Evolutionary conservation across 2,113 vertebrate genomes (phyloP).

Genomic region (Gobio gobio): DNA sequence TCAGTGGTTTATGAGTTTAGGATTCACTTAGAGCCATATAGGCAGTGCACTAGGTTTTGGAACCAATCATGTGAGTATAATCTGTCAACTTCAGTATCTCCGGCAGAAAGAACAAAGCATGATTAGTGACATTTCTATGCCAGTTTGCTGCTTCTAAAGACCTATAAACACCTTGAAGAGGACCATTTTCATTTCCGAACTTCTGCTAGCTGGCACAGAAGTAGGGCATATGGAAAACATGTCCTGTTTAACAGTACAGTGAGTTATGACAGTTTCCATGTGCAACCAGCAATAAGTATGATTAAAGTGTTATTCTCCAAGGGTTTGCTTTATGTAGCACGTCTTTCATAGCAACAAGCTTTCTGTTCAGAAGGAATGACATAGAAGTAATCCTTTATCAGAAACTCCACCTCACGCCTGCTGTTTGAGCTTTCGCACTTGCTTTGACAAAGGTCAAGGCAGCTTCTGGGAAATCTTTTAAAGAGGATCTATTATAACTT

Average conservation of each 20-base stretch:
- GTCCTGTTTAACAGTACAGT: slow-evolving; percentile 8
- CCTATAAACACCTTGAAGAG: slow-evolving; percentile 11
- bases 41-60: neutral
- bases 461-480: neutral
- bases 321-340: neutral
- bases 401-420: neutral
- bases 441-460: neutral
- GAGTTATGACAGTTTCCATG: slow-evolving; percentile 9
- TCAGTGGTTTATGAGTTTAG: neutral
- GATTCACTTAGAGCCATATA: neutral
- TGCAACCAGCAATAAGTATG: neutral
- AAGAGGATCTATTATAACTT: too few relatives aligned
- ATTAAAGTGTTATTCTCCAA: neutral
- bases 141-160: neutral
- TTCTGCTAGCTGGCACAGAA: slow-evolving; percentile 24
- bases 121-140: neutral
- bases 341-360: neutral
- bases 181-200: neutral
- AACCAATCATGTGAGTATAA: neutral
- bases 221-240: slow-evolving; percentile 14
- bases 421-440: neutral
- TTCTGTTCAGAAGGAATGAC: neutral
- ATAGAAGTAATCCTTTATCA: neutral
- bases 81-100: neutral
- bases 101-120: neutral